phyloP scores from a whole-genome alignment of 2,113 vertebrate species.

The Tympanuchus pallidicinctus region DNA sequence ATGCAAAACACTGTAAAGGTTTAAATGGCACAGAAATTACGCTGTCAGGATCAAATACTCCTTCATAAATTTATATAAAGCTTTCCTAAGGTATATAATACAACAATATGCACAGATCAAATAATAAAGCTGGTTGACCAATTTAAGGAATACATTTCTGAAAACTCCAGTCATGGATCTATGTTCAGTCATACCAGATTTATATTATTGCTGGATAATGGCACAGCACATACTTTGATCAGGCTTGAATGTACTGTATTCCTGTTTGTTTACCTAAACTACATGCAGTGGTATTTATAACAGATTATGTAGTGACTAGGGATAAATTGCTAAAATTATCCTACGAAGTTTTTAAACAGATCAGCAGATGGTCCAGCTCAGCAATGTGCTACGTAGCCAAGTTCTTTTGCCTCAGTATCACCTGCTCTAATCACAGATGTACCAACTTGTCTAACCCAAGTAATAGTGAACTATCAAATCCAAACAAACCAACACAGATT shows the following conservation, averaged over 20 bases:
- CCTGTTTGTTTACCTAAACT: background rate
- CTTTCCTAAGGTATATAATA: rapidly evolving
- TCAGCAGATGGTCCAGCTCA: background rate
- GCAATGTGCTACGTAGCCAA: background rate
- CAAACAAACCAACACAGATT: background rate
- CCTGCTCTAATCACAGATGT: background rate
- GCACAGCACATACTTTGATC: background rate
- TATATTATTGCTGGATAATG: background rate
- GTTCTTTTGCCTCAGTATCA: background rate
- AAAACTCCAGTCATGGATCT: background rate
- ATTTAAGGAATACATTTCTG: background rate
- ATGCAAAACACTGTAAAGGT: background rate
- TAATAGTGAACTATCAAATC: background rate
- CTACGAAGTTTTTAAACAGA: background rate
- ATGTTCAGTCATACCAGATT: background rate
- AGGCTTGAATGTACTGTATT: background rate
- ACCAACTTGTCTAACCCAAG: background rate
- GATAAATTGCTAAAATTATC: background rate
- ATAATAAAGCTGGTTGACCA: background rate
- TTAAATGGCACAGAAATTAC: background rate
- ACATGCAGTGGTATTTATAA: background rate
- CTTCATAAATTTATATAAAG: background rate
- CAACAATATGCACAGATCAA: background rate
- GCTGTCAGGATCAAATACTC: background rate
- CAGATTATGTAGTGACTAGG: background rate